phyloP scores from a whole-genome alignment of 2,113 vertebrate genomes.

The Epinephelus moara region DNA sequence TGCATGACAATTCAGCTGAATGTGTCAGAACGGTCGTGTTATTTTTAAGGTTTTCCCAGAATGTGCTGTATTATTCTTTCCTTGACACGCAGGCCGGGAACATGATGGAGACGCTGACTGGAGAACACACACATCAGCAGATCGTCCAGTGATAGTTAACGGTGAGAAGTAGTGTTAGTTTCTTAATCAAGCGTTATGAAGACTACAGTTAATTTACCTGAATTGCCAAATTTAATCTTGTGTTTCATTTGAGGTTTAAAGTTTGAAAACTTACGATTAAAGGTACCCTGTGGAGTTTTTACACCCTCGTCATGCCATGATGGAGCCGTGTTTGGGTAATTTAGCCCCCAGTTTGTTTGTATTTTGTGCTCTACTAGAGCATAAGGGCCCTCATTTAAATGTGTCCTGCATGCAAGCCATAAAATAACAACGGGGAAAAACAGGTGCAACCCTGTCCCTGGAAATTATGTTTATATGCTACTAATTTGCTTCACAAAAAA shows the following conservation, averaged over 20 bases:
- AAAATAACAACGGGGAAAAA: background rate
- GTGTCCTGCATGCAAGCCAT: background rate
- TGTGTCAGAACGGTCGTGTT: slow-evolving; percentile 16
- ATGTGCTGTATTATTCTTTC: slow-evolving; percentile 15
- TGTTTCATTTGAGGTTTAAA: background rate
- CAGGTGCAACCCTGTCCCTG: background rate
- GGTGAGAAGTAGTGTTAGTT: background rate
- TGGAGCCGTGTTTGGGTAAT: background rate
- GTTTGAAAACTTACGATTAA: background rate
- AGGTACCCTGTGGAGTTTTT: background rate
- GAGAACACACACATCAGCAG: background rate
- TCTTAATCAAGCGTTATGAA: background rate
- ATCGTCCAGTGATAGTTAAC: background rate
- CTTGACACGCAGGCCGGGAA: background rate
- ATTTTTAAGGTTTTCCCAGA: slow-evolving; percentile 1
- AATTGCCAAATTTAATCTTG: background rate
- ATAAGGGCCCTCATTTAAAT: background rate
- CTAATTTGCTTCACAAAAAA: background rate
- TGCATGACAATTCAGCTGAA: slow-evolving; percentile 10
- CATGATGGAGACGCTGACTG: background rate
- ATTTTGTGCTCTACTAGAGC: background rate
- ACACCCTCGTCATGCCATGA: background rate
- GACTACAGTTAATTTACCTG: background rate
- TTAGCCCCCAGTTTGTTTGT: background rate
- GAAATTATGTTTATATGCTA: background rate